A percentile compares a stretch with the other conserved stretches of the same genome.
Evolutionary conservation across 2,888 invertebrate species (phyloP).

Genomic region (Ectemnius cavifrons): DNA sequence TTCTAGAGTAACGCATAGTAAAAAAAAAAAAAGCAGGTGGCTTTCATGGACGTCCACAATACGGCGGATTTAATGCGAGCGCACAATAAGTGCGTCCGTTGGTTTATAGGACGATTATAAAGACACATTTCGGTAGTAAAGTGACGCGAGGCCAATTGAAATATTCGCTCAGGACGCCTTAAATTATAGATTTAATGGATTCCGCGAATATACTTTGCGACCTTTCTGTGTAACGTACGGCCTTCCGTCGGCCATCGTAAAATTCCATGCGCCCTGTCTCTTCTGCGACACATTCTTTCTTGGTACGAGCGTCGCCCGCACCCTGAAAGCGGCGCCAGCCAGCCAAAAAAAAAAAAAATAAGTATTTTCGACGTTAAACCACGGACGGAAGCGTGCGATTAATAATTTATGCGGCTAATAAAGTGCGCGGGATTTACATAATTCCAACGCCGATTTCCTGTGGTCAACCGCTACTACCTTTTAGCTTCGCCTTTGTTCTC

Average conservation of each 20-base stretch:
- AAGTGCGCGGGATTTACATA: constrained; percentile 25
- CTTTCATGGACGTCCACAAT: too few species aligned
- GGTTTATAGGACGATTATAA: constrained; percentile 44
- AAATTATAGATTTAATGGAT: constrained; percentile 58
- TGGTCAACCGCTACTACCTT: neutral
- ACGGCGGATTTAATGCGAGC: constrained; percentile 1
- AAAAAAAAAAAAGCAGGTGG: too few species aligned
- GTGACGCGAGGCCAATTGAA: constrained; percentile 27
- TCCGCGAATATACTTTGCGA: constrained; percentile 43
- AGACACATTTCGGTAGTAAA: constrained; percentile 47
- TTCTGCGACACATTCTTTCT: constrained; percentile 48
- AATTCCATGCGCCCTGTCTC: constrained; percentile 41
- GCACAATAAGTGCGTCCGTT: constrained; percentile 29
- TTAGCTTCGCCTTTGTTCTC: neutral
- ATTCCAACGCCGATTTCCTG: constrained; percentile 25
- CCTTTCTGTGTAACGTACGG: constrained; percentile 37
- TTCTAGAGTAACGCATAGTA: too few species aligned
- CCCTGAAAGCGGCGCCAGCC: constrained; percentile 21
- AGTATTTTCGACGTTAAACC: constrained; percentile 24
- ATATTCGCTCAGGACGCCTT: constrained; percentile 45
- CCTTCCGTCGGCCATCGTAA: constrained; percentile 55
- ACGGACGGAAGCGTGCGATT: constrained; percentile 12
- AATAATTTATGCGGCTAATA: constrained; percentile 41
- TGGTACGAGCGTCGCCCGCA: neutral
- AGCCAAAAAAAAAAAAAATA: constrained; percentile 17